Base-by-base conservation (phyloP, 2,888 invertebrate genomes). In the Chaetoderma sp. region DNA sequence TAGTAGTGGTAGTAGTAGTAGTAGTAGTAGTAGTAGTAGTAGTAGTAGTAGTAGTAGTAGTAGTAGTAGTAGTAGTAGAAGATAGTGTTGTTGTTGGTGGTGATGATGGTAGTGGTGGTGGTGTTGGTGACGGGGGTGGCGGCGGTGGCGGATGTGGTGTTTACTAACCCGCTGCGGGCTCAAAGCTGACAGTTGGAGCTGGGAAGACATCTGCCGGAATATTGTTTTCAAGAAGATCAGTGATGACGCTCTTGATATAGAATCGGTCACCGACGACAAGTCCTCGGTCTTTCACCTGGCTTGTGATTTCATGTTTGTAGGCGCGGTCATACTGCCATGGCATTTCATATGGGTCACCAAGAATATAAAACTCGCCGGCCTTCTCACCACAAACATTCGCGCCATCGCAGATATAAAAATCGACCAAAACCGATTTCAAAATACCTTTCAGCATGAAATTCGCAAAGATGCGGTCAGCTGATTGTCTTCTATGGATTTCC, bases 301-400 rank as follows among this genome's bases (percentile, higher is more conserved):
- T 54, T 2, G 72, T 72, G 55, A 72, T 72, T 39, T 72, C 72
- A 52, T 63, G 49, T 55, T 63, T 72, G 67, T 66, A 70, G 18
- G 66, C 50, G 2, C 72, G 47, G 63, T 72, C 70, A 39, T 67
- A 68, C 16, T 44, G 49, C 70, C 70, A 72, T 0, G 57, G 57
- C 70, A 72, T 70, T 55, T 72, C 72, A 23, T 62, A 56, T 30
- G 60, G 61, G 16, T 68, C 72, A 25, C 72, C 72, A 4, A 72
- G 65, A 6, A 72, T 44, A 18, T 67, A 68, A 32, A 73, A 60
- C 16, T 65, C 62, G 10, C 67, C 69, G 10, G 63, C 70, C 16
- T 4, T 32, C 45, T 71, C 16, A 55, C 57, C 30, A n/a, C 57
- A 44, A 1, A 54, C 27, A 6, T 42, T 30, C n/a, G 13, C 21